Evolutionary conservation across 2,888 invertebrate genomes (phyloP), one percentile per base, ranked within the genome.

Genomic region (Spisula solida): DNA sequence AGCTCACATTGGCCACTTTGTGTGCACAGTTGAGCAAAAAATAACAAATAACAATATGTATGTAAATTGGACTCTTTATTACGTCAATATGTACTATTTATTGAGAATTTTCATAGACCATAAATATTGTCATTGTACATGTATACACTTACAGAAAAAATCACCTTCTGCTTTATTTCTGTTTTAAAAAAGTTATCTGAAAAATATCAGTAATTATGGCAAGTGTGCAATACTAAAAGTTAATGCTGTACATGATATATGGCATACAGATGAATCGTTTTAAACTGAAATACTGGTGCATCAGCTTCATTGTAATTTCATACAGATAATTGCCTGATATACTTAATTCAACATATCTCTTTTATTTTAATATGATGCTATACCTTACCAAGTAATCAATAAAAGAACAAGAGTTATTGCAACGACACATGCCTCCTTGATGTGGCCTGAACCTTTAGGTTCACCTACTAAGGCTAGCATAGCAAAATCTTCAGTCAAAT

Each of bases 61-160:
- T n/a, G 60, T 66, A 66, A 66, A 25, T 66, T 66, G 60, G 60
- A 66, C 60, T 66, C 25, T 66, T 66, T 66, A 66, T 66, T 66
- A n/a, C 60, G n/a, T 25, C 60, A 66, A 66, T 25, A 66, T 25
- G 60, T 66, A 25, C 60, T 66, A 66, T n/a, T 16, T 56, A 56
- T n/a, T 25, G 60, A 25, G n/a, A 66, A 25, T 20, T 66, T 66
- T n/a, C 60, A 66, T 66, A 66, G 60, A 66, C 6, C 60, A 25
- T 20, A 66, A 5, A 66, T 6, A 25, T 66, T 25, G 6, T 25
- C 60, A 66, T 66, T 8, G 60, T 66, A 66, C n/a, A 10, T 25
- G 60, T 66, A 25, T 66, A 10, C 25, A 12, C n/a, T 25, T 6
- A 25, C 6, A 25, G n/a, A 12, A 66, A 25, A n/a, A 66, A 16